Evolutionary conservation across 2,888 invertebrate species (phyloP).

Genomic region (Arenicola marina): DNA sequence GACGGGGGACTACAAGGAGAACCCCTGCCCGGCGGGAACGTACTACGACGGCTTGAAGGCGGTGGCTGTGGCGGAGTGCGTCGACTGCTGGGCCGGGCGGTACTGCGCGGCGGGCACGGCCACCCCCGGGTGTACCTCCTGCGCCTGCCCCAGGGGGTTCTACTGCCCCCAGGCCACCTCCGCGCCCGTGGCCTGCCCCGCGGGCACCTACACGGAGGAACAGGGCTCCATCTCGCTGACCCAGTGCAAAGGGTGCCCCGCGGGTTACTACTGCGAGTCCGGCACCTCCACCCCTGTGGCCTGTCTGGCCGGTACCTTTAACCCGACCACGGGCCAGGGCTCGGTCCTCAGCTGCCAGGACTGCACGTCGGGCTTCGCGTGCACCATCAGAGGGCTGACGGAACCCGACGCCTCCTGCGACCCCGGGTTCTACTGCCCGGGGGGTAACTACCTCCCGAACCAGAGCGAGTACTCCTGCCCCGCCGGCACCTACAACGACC

Average conservation of each 20-base stretch:
- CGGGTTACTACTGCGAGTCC: constrained; percentile 38
- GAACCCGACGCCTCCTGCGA: constrained; percentile 49
- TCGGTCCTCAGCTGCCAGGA: constrained; percentile 37
- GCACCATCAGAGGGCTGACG: constrained; percentile 46
- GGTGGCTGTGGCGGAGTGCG: constrained; percentile 40
- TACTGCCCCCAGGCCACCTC: constrained; percentile 45
- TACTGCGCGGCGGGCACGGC: constrained; percentile 49
- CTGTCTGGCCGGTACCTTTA: constrained; percentile 52
- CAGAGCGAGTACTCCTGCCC: constrained; percentile 54
- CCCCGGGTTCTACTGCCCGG: constrained; percentile 56
- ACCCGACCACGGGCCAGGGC: constrained; percentile 38
- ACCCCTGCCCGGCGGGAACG: constrained; percentile 43
- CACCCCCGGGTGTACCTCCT: constrained; percentile 42
- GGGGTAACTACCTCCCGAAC: constrained; percentile 47
- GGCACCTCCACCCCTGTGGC: constrained; percentile 39
- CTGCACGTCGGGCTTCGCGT: constrained; percentile 50
- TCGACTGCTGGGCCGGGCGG: constrained; percentile 48
- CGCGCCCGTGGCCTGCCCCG: constrained; percentile 43
- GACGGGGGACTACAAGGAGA: constrained; percentile 44
- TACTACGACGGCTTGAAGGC: constrained; percentile 36
- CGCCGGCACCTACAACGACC: constrained; percentile 52
- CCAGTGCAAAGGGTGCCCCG: constrained; percentile 43
- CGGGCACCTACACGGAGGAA: constrained; percentile 52
- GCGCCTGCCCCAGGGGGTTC: constrained; percentile 50
- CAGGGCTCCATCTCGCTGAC: constrained; percentile 42